Evolutionary conservation across 2,888 invertebrate genomes (phyloP).

Genomic region (Corbicula japonica): DNA sequence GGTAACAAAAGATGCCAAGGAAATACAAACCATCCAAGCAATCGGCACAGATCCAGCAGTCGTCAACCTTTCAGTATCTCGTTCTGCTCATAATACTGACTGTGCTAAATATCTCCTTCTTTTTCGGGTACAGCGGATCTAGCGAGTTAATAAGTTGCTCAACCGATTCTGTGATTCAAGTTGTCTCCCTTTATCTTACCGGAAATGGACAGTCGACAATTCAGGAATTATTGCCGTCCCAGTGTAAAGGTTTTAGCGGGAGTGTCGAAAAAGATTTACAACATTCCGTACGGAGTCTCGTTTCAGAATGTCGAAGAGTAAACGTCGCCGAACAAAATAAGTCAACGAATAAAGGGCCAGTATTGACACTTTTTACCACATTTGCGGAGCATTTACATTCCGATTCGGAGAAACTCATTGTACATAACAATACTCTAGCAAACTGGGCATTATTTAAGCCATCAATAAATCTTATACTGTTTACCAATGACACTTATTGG

Average conservation of each 20-base stretch:
- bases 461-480: slow-evolving; percentile 64
- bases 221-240: slow-evolving; percentile 15
- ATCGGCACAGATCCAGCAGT: slow-evolving; percentile 4
- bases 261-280: slow-evolving; percentile 15
- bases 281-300: slow-evolving; percentile 22
- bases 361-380: slow-evolving; percentile 61
- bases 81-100: slow-evolving; percentile 20
- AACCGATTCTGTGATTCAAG: slow-evolving; percentile 51
- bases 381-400: slow-evolving; percentile 55
- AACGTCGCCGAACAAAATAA: neutral
- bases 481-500: slow-evolving; percentile 62
- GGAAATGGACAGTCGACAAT: slow-evolving; percentile 34
- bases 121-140: slow-evolving; percentile 30
- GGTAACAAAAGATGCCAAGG: slow-evolving; percentile 7
- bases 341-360: slow-evolving; percentile 22
- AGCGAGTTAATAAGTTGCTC: slow-evolving; percentile 30
- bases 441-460: slow-evolving; percentile 70
- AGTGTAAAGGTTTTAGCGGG: slow-evolving; percentile 28
- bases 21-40: neutral
- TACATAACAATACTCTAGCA: slow-evolving; percentile 68
- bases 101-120: slow-evolving; percentile 44
- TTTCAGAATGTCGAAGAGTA: slow-evolving; percentile 2
- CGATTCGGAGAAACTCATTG: slow-evolving; percentile 54
- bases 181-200: slow-evolving; percentile 42
- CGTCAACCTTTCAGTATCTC: slow-evolving; percentile 19